Base-by-base conservation (phyloP, 2,113 vertebrate genomes). In the Colistium nudipinnis region DNA sequence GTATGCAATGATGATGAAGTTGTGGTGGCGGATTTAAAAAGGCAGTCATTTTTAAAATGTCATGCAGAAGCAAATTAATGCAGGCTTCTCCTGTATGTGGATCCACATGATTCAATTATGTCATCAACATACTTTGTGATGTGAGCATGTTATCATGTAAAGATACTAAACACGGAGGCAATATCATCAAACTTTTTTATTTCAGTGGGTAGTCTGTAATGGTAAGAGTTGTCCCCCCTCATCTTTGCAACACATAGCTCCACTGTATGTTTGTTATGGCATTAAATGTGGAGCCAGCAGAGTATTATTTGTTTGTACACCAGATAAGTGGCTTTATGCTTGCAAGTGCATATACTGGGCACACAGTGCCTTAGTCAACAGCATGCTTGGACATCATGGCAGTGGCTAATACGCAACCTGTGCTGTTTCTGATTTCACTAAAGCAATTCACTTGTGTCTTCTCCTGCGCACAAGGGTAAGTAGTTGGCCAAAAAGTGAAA, bases 371-470 rank as follows among this genome's bases (percentile, higher is more conserved):
- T 53, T 52, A 45, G 55, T 70, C 67, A 45, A 49, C 30, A 4
- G 28, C 68, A 74, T 82, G 66, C 76, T 81, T 31, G 19, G 51
- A 62, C 70, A 65, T 71, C 35, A 53, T 20, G 62, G 49, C 43
- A 47, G 51, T 36, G 27, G 51, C 76, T 76, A 68, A 67, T 48
- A 75, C 65, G 61, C 65, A 61, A 76, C 66, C 62, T 28, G 53
- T 45, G 54, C 59, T 76, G 63, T 88, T 82, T 85, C 44, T 75
- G 73, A 74, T 78, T 80, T 63, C 56, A 55, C 43, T 35, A 24
- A 9, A 20, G 14, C 53, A 31, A 39, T 22, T 60, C 47, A 39
- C 20, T 62, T 11, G 7, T 60, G 38, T 60, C 22, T 65, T 30
- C 25, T 55, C 39, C 62, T 19, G 52, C 31, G 69, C 57, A 60